A percentile compares a stretch with the other conserved stretches of the same genome.
These are phyloP conservation scores for Dipus sagitta DNA, from an alignment of 2,797 vertebrate genomes.

Conservation along the genomic window DNA sequence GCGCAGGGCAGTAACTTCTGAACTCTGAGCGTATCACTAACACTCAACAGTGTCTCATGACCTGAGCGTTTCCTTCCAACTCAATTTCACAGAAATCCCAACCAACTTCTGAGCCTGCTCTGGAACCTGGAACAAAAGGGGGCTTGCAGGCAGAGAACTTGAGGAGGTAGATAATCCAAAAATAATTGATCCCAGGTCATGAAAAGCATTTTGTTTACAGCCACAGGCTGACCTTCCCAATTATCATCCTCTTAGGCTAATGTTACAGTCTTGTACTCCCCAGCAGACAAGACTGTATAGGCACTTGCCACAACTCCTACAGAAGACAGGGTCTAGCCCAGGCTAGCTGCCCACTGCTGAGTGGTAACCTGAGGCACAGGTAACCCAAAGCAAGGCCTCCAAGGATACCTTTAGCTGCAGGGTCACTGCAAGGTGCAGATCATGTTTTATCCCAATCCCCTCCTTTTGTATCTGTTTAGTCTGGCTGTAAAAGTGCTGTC, in stretches of 20 bases:
- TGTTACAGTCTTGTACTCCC: slow-evolving; percentile 65
- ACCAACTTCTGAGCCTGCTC: slow-evolving; percentile 42
- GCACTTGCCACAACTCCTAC: neutral
- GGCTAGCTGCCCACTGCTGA: neutral
- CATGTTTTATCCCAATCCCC: neutral
- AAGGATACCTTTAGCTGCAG: neutral
- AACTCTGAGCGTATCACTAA: neutral
- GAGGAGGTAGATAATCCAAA: slow-evolving; percentile 83
- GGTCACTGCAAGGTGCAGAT: neutral
- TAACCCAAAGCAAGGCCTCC: neutral
- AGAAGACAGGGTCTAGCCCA: neutral
- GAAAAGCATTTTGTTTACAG: slow-evolving; percentile 78
- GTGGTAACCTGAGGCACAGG: slow-evolving; percentile 7
- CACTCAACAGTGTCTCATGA: neutral
- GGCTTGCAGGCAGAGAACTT: slow-evolving; percentile 53
- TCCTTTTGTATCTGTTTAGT: neutral
- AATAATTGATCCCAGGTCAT: slow-evolving; percentile 81
- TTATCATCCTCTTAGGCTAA: slow-evolving; percentile 79
- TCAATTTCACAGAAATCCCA: slow-evolving; percentile 59
- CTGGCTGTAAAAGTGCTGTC: neutral
- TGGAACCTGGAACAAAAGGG: slow-evolving; percentile 72
- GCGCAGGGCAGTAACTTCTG: neutral
- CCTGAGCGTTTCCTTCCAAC: slow-evolving; percentile 23
- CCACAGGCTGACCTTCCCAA: slow-evolving; percentile 70
- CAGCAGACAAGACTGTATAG: neutral